A percentile compares a stretch with the other conserved stretches of the same genome.
Evolutionary conservation across 2,797 vertebrate species (phyloP).

Genomic region (Halcyon leucocephala): DNA sequence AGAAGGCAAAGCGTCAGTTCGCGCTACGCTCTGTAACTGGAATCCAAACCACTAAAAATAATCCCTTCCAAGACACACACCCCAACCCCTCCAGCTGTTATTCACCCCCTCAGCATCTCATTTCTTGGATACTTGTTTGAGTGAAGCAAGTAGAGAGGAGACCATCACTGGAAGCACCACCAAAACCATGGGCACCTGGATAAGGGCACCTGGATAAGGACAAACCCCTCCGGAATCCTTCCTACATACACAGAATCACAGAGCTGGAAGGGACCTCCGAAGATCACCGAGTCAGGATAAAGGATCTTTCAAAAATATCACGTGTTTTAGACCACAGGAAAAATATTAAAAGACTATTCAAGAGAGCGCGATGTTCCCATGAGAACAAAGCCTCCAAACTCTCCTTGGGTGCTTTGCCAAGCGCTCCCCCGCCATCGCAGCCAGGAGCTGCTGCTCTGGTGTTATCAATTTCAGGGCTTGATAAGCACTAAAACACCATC

Average conservation of each 20-base stretch:
- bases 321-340: fast-evolving
- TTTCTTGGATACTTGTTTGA: neutral
- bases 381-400: neutral
- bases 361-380: neutral
- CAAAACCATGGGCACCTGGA: neutral
- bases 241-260: fast-evolving
- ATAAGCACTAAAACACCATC: neutral
- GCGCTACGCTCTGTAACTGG: neutral
- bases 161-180: neutral
- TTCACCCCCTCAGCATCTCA: neutral
- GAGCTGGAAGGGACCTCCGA: too few species aligned
- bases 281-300: too few species aligned
- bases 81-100: neutral
- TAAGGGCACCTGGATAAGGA: neutral
- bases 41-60: neutral
- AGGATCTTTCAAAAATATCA: fast-evolving
- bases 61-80: neutral
- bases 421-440: neutral
- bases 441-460: neutral
- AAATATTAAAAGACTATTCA: neutral
- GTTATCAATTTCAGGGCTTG: neutral
- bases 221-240: neutral
- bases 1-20: neutral
- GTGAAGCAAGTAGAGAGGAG: neutral
- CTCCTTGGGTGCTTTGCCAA: neutral